phyloP scores from a whole-genome alignment of 2,888 invertebrate genomes.

The Drosophila tanythrix region DNA sequence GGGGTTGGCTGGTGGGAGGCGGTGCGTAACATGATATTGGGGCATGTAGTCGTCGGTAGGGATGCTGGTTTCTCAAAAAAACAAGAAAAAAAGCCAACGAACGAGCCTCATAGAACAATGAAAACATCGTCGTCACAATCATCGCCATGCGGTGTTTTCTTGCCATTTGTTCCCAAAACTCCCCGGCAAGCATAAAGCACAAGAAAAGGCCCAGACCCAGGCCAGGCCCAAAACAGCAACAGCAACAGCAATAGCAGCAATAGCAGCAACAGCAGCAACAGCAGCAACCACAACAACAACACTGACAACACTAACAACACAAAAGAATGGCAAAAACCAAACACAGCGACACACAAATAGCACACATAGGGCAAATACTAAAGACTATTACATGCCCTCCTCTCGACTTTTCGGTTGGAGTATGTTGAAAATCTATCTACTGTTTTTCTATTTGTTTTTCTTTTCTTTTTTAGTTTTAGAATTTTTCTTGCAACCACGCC shows the following conservation, averaged over 20 bases:
- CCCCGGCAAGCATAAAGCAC: constrained; percentile 46
- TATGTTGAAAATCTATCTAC: constrained; percentile 20
- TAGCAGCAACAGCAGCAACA: constrained; percentile 6
- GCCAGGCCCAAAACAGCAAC: constrained; percentile 4
- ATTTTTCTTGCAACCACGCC: constrained; percentile 22
- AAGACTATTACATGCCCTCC: constrained; percentile 44
- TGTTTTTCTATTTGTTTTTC: constrained; percentile 2
- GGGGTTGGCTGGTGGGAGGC: not conserved
- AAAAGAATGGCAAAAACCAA: constrained; percentile 27
- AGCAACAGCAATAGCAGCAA: not conserved
- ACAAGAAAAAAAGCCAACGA: not conserved
- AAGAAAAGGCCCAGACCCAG: constrained; percentile 28
- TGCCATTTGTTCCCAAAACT: constrained; percentile 70
- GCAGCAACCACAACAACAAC: constrained; percentile 9
- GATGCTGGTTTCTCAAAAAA: constrained; percentile 7
- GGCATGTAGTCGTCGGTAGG: constrained; percentile 24
- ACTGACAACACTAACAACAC: constrained; percentile 44
- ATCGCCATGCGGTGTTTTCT: constrained; percentile 80
- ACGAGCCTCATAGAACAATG: constrained; percentile 74
- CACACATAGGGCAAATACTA: constrained; percentile 44
- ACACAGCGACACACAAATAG: constrained; percentile 35
- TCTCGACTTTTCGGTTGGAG: constrained; percentile 7
- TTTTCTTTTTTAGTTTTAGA: constrained; percentile 3
- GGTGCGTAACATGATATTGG: constrained; percentile 60
- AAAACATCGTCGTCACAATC: constrained; percentile 80